phyloP scores from a whole-genome alignment of 2,113 vertebrate genomes.

The Epinephelus moara region DNA sequence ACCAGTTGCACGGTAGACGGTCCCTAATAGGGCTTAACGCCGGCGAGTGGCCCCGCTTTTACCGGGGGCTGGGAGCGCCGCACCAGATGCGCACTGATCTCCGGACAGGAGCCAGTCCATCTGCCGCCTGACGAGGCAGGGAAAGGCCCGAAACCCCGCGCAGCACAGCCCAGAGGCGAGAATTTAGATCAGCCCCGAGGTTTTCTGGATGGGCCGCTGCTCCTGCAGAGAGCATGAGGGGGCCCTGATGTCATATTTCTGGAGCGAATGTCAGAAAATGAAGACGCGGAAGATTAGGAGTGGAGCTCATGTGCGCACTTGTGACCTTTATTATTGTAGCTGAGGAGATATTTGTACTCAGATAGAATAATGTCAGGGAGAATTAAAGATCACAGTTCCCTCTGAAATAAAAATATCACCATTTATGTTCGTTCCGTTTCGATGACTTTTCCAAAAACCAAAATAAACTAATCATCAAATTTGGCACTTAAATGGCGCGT shows the following conservation, averaged over 20 bases:
- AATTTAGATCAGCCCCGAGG: conserved; percentile 72
- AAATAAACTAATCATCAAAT: neutral
- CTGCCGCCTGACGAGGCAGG: conserved; percentile 83
- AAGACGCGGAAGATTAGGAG: conserved; percentile 29
- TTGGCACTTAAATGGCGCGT: too few species aligned
- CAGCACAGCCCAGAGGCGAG: conserved; percentile 72
- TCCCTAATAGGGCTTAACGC: conserved; percentile 78
- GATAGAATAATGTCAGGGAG: neutral
- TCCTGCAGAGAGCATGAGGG: conserved; percentile 34
- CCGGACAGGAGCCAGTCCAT: conserved; percentile 85
- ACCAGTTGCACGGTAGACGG: conserved; percentile 85
- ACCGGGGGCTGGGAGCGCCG: conserved; percentile 69
- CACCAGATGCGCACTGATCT: conserved; percentile 86
- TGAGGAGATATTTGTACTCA: neutral
- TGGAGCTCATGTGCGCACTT: neutral
- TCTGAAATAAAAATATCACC: neutral
- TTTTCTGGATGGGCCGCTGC: conserved; percentile 53
- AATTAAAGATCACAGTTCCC: neutral
- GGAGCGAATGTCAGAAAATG: conserved; percentile 41
- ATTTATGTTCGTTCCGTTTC: neutral
- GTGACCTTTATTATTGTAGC: neutral
- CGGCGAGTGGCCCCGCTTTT: conserved; percentile 67
- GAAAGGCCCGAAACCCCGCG: conserved; percentile 68
- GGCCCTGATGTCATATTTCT: conserved; percentile 36
- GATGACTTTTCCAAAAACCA: neutral